Base-by-base conservation (phyloP, 2,113 vertebrate species). In the Lagopus leucura region DNA sequence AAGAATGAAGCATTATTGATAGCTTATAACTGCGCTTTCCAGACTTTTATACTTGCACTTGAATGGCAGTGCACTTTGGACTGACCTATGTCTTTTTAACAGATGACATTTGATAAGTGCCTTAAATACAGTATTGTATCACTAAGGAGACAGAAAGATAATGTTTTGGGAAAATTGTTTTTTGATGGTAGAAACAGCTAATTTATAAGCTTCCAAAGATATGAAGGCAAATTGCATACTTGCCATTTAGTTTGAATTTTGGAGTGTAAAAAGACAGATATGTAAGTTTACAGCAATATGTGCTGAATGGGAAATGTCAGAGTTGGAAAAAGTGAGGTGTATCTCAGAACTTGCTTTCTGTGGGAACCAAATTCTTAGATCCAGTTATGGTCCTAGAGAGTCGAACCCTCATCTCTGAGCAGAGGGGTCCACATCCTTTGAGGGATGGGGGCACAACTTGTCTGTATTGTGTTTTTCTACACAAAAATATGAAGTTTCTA, bases 401-500 rank as follows among this genome's bases (percentile, higher is more conserved):
- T 15, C 48, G 17, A 45, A 54, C 25, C 20, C 50, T 24, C 15
- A 13, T 52, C 30, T 47, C 38, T 52, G 40, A 76, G 30, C 19
- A 57, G 34, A 72, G 38, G 28, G 30, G 38, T 40, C 8, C 24
- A 15, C 77, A 15, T 89, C 43, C 34, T 3, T 27, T 30, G 25
- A 50, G 54, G 27, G 34, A 4, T 1, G 4, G 8, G 8, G 6
- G 3, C n/a, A 73, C 1, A 0, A 8, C 1, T 0, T 48, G 12
- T 64, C 66, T 17, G 1, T 16, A 24, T 66, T 70, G 20, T 57
- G 30, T 52, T 84, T 79, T 81, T 78, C 28, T 70, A 25, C 76
- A 61, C 40, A 79, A 72, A 92, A 77, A 28, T 8, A 6, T 30
- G 43, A 66, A 55, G 28, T 55, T 85, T 92, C 60, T 65, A 45